A percentile compares a stretch with the other conserved stretches of the same genome.
Conservation (phyloP, 2,888 invertebrate species). For the Dendrolimus pini region DNA sequence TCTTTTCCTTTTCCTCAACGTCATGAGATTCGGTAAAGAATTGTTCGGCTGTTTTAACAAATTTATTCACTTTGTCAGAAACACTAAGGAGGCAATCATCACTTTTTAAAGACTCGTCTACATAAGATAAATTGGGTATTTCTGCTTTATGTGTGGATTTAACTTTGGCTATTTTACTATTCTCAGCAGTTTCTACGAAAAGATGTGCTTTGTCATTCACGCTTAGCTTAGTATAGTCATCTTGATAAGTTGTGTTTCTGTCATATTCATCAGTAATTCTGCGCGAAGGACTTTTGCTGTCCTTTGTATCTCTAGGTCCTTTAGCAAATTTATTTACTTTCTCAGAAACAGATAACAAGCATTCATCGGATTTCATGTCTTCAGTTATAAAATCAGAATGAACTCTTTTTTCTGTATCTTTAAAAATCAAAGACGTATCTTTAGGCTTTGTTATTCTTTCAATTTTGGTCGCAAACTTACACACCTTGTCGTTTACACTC, state of each 20-base stretch:
- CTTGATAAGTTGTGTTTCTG: slow-evolving; percentile 67
- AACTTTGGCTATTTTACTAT: slow-evolving; percentile 55
- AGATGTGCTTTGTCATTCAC: slow-evolving; percentile 81
- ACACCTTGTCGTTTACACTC: slow-evolving; percentile 77
- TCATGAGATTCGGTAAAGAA: slow-evolving; percentile 51
- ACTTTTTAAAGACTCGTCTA: slow-evolving; percentile 74
- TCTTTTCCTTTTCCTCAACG: slow-evolving; percentile 50
- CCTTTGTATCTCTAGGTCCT: slow-evolving; percentile 48
- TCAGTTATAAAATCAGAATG: slow-evolving; percentile 73
- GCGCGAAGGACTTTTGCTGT: slow-evolving; percentile 48
- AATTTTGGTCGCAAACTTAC: slow-evolving; percentile 60
- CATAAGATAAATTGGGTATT: slow-evolving; percentile 70
- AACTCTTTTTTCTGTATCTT: slow-evolving; percentile 47
- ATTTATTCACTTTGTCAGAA: slow-evolving; percentile 80
- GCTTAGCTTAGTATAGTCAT: slow-evolving; percentile 71
- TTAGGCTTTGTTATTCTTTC: slow-evolving; percentile 44
- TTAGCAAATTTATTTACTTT: slow-evolving; percentile 83
- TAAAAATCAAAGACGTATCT: slow-evolving; percentile 37
- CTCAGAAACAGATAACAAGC: slow-evolving; percentile 80
- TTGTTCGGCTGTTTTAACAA: slow-evolving; percentile 78
- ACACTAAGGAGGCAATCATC: slow-evolving; percentile 80
- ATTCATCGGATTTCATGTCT: slow-evolving; percentile 75
- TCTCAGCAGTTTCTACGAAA: slow-evolving; percentile 79
- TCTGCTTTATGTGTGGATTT: slow-evolving; percentile 54
- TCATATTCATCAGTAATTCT: slow-evolving; percentile 69